These are phyloP conservation scores for Poeciliopsis infans DNA, from an alignment of 2,797 vertebrate genomes.

Conservation along the genomic window DNA sequence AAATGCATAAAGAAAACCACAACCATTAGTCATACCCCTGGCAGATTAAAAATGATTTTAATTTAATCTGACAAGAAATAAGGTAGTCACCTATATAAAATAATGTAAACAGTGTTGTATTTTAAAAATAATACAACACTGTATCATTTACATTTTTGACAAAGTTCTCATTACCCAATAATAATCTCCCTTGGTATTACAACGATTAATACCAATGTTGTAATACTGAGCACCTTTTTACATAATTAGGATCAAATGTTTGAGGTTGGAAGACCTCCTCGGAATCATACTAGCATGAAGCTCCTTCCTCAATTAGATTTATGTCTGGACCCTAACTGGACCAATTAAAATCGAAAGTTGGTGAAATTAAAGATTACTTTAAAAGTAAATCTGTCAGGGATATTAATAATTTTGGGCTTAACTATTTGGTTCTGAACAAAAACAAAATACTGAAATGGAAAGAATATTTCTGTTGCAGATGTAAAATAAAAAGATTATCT, in stretches of 20 bases:
- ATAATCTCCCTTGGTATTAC: not conserved
- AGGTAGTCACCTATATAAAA: not conserved
- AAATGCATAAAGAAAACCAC: not conserved
- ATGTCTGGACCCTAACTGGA: not conserved
- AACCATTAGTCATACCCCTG: not conserved
- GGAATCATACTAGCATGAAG: not conserved
- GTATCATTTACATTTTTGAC: not conserved
- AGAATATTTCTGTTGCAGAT: not conserved
- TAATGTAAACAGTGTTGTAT: not conserved
- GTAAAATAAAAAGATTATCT: not conserved
- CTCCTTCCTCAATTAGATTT: not conserved
- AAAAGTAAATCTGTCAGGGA: not conserved
- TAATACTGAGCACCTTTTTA: not conserved
- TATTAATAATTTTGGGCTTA: not conserved
- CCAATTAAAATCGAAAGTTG: not conserved
- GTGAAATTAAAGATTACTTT: not conserved
- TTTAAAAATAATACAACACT: not conserved
- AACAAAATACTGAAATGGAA: not conserved
- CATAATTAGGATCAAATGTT: not conserved
- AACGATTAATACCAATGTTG: not conserved
- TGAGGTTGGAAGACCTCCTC: not conserved
- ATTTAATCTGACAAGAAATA: not conserved
- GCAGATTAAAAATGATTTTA: not conserved
- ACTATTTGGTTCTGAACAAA: not conserved
- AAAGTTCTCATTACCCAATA: not conserved